Conservation (phyloP, 2,888 invertebrate species). For the Mimachlamys varia region DNA sequence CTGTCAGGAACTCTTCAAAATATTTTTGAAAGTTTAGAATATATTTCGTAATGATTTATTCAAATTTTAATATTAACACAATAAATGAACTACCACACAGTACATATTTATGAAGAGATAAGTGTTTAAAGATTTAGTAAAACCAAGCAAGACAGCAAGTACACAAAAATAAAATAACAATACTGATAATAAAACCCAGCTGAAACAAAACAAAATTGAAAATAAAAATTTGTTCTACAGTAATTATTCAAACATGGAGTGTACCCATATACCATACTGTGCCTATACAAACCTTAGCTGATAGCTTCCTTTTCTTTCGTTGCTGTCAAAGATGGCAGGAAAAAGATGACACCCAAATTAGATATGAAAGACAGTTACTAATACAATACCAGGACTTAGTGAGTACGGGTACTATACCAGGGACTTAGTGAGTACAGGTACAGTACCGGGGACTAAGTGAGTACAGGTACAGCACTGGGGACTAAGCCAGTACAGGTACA, state of each 20-base stretch:
- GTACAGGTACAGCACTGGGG: too few relatives aligned
- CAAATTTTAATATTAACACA: too few relatives aligned
- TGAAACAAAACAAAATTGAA: background rate
- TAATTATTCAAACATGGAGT: background rate
- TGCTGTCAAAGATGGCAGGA: background rate
- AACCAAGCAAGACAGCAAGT: background rate
- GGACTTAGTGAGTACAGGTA: background rate
- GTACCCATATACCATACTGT: background rate
- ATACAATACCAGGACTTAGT: background rate
- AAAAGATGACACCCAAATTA: slow-evolving; percentile 11
- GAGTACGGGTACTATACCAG: background rate
- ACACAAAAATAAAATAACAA: background rate
- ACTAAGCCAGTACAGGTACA: background rate
- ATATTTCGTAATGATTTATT: too few relatives aligned
- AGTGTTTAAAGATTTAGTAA: background rate
- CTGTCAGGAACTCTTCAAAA: too few relatives aligned
- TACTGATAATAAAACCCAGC: background rate
- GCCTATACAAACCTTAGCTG: background rate
- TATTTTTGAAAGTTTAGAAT: too few relatives aligned
- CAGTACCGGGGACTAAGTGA: background rate
- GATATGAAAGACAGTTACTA: background rate
- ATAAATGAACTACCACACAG: background rate
- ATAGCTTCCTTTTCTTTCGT: background rate
- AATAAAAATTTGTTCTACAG: background rate
- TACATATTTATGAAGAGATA: background rate